These are phyloP conservation scores for Aptenodytes forsteri DNA, from an alignment of 2,113 vertebrate genomes.

Conservation along the genomic window DNA sequence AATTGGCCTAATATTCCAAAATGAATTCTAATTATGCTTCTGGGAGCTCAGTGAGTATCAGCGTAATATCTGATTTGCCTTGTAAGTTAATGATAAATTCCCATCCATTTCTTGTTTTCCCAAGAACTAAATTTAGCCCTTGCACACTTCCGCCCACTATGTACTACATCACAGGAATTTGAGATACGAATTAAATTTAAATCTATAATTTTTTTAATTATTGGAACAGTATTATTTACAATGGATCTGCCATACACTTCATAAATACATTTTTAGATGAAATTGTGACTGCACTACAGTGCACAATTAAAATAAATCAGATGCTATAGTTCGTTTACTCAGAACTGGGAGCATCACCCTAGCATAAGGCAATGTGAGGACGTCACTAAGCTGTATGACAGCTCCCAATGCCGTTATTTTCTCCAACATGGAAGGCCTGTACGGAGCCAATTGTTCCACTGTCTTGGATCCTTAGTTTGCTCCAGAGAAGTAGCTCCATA, in stretches of 20 bases:
- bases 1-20: neutral
- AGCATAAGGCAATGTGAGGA: neutral
- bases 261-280: neutral
- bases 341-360: neutral
- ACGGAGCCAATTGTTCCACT: neutral
- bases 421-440: neutral
- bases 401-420: neutral
- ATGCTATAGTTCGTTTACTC: neutral
- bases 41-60: neutral
- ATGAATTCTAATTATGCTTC: constrained; percentile 5
- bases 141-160: neutral
- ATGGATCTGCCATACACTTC: neutral
- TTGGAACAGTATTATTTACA: neutral
- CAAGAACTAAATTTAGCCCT: neutral
- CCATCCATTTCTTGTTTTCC: neutral
- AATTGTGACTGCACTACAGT: neutral
- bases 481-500: neutral
- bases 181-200: neutral
- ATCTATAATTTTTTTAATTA: neutral
- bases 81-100: neutral
- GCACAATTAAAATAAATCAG: neutral
- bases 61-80: neutral
- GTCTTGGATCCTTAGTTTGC: neutral
- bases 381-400: neutral
- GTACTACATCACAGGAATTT: neutral